Conservation (phyloP, 2,888 invertebrate species). For the Ornithoptera priamus region DNA sequence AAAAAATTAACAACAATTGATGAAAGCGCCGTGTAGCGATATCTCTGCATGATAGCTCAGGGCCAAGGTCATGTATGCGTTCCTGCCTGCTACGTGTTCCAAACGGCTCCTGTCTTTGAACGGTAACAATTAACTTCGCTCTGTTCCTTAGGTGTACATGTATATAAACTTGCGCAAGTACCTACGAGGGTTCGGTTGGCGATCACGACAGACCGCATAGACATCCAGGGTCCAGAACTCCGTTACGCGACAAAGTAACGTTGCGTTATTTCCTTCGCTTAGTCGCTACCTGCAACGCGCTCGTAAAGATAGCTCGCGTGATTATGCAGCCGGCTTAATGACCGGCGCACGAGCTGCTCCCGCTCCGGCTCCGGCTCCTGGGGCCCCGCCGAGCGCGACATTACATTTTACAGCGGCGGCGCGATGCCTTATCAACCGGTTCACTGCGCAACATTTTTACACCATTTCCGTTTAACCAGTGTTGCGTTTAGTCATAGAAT, state of each 20-base stretch:
- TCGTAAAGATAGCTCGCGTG: conserved; percentile 15
- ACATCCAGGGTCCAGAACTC: background rate
- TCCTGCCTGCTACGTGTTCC: background rate
- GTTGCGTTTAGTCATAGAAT: too few species aligned
- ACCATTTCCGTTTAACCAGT: too few species aligned
- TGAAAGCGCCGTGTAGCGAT: conserved; percentile 1
- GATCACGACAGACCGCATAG: background rate
- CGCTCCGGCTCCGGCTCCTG: background rate
- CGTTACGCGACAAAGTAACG: background rate
- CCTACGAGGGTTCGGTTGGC: too few species aligned
- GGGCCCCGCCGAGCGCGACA: conserved; percentile 3
- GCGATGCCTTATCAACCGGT: background rate
- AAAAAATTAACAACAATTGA: conserved; percentile 1
- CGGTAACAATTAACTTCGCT: too few species aligned
- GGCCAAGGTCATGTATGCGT: background rate
- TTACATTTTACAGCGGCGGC: conserved; percentile 9
- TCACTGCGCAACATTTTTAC: too few species aligned
- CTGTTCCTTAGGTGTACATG: too few species aligned
- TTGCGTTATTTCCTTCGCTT: too few species aligned
- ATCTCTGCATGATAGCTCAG: conserved; percentile 7
- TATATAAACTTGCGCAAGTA: too few species aligned
- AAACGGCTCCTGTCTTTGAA: background rate
- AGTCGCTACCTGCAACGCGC: background rate
- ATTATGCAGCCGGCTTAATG: conserved; percentile 15
- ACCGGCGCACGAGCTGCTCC: background rate